Evolutionary conservation across 2,888 invertebrate species (phyloP), one percentile per base, ranked within the genome.

Genomic region (Hyppa rectilinea): DNA sequence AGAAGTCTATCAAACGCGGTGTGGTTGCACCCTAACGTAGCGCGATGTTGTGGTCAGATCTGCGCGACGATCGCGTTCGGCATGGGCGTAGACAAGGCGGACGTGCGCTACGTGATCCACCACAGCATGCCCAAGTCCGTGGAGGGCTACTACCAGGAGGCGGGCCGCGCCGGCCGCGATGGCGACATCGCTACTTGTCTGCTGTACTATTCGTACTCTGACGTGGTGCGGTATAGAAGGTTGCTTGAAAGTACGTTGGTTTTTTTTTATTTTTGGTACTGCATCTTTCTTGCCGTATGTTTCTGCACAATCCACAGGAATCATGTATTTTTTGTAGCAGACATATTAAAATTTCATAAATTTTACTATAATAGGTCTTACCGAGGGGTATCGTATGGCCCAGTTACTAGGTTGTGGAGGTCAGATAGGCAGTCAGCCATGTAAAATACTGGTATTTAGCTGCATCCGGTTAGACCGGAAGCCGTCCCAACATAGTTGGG

Each of bases 71-170:
- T 99, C 86, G 99, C 99, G 1, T 99, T 99, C 96, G 99, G 99
- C 40, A 99, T 99, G 99, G 99, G 99, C 26, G 99, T 99, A 75
- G 99, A 99, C 94, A 99, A 99, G 90, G 98, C 99, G 1, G 99
- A 99, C 96, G 98, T 99, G 14, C 97, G 99, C 4, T 99, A 97
- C 95, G 99, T 99, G 3, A 97, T 99, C 67, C 99, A 99, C 92
- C 98, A 98, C 93, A 98, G 99, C 5, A 90, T 99, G 88, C 99
- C 99, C 45, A 99, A 99, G 95, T 99, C 99, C 0, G 98, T 99
- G 83, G 99, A 99, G 93, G 99, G 99, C 0, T 99, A 99, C 92
- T 99, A 99, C 95, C 99, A 99, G 93, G 99, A 99, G 96, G 98
- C 99, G 20, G 99, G 99, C 2, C 96, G 99, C 66, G 99, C 99